phyloP scores from a whole-genome alignment of 2,113 vertebrate genomes.

The Urocitellus parryii region DNA sequence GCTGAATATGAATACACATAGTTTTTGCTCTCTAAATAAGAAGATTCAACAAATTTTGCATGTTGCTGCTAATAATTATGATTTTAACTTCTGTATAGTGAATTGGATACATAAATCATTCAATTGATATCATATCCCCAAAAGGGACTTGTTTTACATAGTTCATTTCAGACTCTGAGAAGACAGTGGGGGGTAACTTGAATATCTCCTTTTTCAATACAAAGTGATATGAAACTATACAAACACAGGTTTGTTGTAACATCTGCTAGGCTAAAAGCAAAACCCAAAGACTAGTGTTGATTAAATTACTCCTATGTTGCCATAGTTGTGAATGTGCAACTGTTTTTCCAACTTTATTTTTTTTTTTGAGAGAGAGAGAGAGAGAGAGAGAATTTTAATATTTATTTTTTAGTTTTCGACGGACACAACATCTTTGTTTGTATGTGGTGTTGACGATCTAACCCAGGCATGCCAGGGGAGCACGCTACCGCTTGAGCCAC shows the following conservation, averaged over 20 bases:
- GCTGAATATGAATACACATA: not conserved
- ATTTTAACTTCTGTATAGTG: not conserved
- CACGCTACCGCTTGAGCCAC: too few relatives aligned
- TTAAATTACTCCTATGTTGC: constrained; percentile 44
- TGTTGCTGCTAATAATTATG: not conserved
- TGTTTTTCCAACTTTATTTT: not conserved
- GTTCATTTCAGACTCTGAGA: not conserved
- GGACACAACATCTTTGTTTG: too few relatives aligned
- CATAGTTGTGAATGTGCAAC: not conserved
- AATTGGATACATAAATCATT: not conserved
- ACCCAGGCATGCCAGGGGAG: too few relatives aligned
- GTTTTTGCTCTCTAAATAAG: constrained; percentile 29
- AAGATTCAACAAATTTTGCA: not conserved
- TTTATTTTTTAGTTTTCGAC: too few relatives aligned
- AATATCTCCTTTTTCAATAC: not conserved
- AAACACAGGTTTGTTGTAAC: constrained; percentile 23
- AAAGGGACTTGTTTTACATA: not conserved
- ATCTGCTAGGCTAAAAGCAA: constrained; percentile 65
- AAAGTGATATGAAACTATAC: constrained; percentile 17
- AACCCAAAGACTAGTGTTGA: not conserved
- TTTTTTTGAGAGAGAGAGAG: too few relatives aligned
- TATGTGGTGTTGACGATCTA: too few relatives aligned
- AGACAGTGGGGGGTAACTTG: not conserved
- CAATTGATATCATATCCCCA: not conserved
- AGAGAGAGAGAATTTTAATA: too few relatives aligned